Base-by-base conservation (phyloP, 2,797 vertebrate species). In the Leuciscus waleckii region DNA sequence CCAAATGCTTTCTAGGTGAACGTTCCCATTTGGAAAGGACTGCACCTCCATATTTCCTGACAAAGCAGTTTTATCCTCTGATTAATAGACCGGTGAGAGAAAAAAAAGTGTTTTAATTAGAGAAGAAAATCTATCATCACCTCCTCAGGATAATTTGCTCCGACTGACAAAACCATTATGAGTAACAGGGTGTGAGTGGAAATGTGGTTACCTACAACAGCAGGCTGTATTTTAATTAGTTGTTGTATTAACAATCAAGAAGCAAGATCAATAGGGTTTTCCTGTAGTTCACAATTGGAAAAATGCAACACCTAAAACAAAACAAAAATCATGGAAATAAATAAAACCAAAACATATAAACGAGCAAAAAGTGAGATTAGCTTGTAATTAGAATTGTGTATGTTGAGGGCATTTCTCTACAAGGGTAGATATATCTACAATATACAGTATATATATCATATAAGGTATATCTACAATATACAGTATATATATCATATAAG, bases 301-400 rank as follows among this genome's bases (percentile, higher is more conserved):
- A 63, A 63, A 29, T 29, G 84, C 84, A 67, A 87, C 19, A 7
- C 39, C 84, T 89, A 61, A 86, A 86, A 68, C 63, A 79, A 86
- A 63, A 46, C 1, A 69, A 13, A 70, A 39, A 32, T 11, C 11
- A 6, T 54, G n/a, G 35, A 80, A 82, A 88, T 77, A 54, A 51
- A 54, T 51, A 82, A 73, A 86, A 86, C 21, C 68, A 37, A 81
- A 76, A 46, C 63, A 77, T 71, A 51, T 63, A 10, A 58, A 43
- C n/a, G 6, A 13, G 37, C 91, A 90, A 91, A 92, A 87, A 89
- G 83, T 91, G 74, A 88, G 91, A 93, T 93, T 93, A 90, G 87
- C 84, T 90, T 90, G 93, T 92, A 94, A 94, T 96, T 94, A 93
- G 89, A 89, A 74, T 32, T 83, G 82, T 37, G 89, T 82, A 90